Base-by-base conservation (phyloP, 2,113 vertebrate genomes). In the Hypocryptadius cinnamomeus region DNA sequence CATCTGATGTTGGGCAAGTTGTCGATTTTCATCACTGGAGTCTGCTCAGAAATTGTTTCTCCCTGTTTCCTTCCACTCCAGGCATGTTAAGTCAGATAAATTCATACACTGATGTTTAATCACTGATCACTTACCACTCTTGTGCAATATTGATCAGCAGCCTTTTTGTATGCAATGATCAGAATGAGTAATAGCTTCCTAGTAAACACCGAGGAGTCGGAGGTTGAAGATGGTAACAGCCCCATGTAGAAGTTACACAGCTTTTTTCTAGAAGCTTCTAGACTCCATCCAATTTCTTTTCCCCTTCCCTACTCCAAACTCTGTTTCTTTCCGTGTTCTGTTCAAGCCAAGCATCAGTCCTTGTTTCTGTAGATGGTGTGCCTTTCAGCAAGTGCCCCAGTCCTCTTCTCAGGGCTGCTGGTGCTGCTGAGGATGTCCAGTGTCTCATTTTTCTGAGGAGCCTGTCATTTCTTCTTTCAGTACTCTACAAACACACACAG, bases 51-150 rank as follows among this genome's bases (percentile, higher is more conserved):
- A 85, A 40, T 44, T 57, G 18, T 89, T 93, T 94, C 56, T 94
- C 33, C 18, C 50, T 21, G 27, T 87, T 94, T 66, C 37, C 28
- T 92, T 94, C 87, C 48, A 91, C 82, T 94, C 79, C 51, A 80
- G 79, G n/a, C 74, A 56, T 42, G 30, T 84, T 80, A 57, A 84
- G n/a, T 87, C 77, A 91, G 79, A 71, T 84, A 74, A 91, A 89
- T 93, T 91, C 60, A 39, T 94, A 53, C 72, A 28, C 22, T 84
- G 85, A 74, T 86, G 56, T 94, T 92, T 94, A 85, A 86, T 95
- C 87, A 57, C 59, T 90, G 68, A 80, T 74, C 47, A 44, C 63
- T 92, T 89, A 77, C 91, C 63, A 91, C 54, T 45, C 39, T 93
- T 77, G 64, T 64, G 85, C 79, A 85, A 12, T 96, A 94, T 85